Evolutionary conservation across 2,888 invertebrate genomes (phyloP), one percentile per base, ranked within the genome.

Genomic region (Dryadula phaetusa): DNA sequence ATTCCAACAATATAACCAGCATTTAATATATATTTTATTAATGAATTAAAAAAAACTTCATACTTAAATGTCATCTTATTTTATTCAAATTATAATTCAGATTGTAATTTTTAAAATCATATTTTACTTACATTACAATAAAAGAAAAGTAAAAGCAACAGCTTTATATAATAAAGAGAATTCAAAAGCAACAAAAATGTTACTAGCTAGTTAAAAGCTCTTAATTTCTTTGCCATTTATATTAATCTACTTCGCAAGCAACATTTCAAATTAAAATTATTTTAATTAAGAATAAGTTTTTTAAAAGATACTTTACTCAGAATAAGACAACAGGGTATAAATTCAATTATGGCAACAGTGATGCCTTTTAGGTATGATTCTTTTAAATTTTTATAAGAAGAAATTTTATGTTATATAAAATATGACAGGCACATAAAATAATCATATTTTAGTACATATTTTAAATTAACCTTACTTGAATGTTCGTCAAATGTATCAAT

Each of bases 181-280:
- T 32, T 20, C 8, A 32, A 34, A 32, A n/a, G 10, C n/a, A 54
- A 54, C n/a, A 34, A 37, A 20, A 34, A 14, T 22, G 14, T 37
- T 2, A 20, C 37, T n/a, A n/a, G n/a, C n/a, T n/a, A n/a, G 14
- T 54, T 20, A 22, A 37, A 40, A 56, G 37, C 37, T 40, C 22
- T 56, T 40, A 20, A 25, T 22, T 37, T 14, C 14, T 37, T n/a
- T 22, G 10, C 4, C 8, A 10, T 56, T 40, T n/a, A 40, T 40
- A 22, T 56, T 40, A 54, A 54, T 18, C 18, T 40, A 16, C 37
- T 56, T 40, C 40, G 40, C 0, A 56, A 56, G 22, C 22, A 40
- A 54, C 37, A 25, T 40, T 56, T 56, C 3, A 22, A 56, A 56
- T 8, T 20, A 56, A n/a, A 37, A 37, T 56, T 7, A 28, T 49